These are phyloP conservation scores for Sus scrofa DNA, from an alignment of 2,113 vertebrate genomes.

Conservation along the genomic window T2T-Sscrofa CM000813.6:97989501-97990000, in stretches of 20 bases:
- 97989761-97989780: not conserved
- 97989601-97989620: not conserved
- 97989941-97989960: not conserved
- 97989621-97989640: not conserved
- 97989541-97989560: not conserved
- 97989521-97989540: conserved; percentile 22
- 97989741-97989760: not conserved
- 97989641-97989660: not conserved
- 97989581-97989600: not conserved
- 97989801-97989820: too few relatives aligned
- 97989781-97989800: not conserved
- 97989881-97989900: too few relatives aligned
- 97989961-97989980: not conserved
- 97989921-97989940: not conserved
- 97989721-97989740: not conserved
- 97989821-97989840: too few relatives aligned
- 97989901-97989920: not conserved
- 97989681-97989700: not conserved
- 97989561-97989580: not conserved
- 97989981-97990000: not conserved
- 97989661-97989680: not conserved
- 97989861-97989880: too few relatives aligned
- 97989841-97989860: too few relatives aligned
- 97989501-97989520: not conserved
- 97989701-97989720: not conserved